These are phyloP conservation scores for Ashinkailepas kermadecensis DNA, from an alignment of 2,888 invertebrate genomes.

Conservation along the genomic window DNA sequence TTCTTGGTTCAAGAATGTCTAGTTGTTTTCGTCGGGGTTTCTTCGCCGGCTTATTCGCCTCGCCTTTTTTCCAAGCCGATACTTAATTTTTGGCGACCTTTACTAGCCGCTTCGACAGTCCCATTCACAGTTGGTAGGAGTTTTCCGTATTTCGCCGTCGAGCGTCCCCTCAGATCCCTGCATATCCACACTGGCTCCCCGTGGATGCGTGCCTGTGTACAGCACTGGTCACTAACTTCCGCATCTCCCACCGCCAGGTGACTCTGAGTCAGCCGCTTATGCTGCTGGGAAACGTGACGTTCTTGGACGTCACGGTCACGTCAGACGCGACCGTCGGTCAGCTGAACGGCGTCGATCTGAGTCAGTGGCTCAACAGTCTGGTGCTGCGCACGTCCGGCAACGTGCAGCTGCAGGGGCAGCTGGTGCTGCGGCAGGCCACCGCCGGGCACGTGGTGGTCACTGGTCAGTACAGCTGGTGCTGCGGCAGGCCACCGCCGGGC, in stretches of 20 bases:
- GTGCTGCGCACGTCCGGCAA: neutral
- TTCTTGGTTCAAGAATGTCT: too few species aligned
- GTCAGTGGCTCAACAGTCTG: neutral
- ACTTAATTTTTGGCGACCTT: too few species aligned
- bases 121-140: too few species aligned
- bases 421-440: neutral
- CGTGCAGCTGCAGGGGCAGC: neutral
- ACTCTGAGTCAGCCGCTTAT: neutral
- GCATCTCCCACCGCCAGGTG: neutral
- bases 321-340: neutral
- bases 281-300: neutral
- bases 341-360: neutral
- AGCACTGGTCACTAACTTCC: too few species aligned
- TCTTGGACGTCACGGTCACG: neutral
- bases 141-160: too few species aligned
- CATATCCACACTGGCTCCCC: too few species aligned
- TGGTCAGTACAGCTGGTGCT: neutral
- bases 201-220: too few species aligned
- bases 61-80: too few species aligned
- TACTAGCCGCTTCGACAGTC: too few species aligned
- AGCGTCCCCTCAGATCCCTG: too few species aligned
- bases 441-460: neutral
- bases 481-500: neutral
- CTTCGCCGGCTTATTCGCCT: too few species aligned
- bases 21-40: too few species aligned